Evolutionary conservation across 2,113 vertebrate genomes (phyloP).

Genomic region (Hucho hucho): DNA sequence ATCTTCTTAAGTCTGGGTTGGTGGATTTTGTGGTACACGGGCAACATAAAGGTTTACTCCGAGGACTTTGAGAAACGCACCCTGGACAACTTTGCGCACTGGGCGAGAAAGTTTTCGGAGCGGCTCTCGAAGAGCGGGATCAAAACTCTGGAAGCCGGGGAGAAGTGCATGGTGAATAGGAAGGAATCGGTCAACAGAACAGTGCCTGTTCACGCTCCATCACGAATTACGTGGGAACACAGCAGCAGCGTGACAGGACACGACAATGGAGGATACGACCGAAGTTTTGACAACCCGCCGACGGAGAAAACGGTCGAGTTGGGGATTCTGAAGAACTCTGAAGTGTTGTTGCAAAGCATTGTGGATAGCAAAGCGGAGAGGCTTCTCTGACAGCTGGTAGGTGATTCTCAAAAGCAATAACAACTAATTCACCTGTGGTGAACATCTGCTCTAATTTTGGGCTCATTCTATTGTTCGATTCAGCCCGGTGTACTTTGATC

Average conservation of each 20-base stretch:
- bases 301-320: constrained; percentile 58
- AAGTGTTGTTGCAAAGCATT: constrained; percentile 24
- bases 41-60: constrained; percentile 52
- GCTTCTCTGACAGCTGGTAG: constrained; percentile 62
- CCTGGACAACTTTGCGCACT: constrained; percentile 59
- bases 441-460: background rate
- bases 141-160: constrained; percentile 44
- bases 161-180: constrained; percentile 21
- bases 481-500: background rate
- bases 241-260: constrained; percentile 21
- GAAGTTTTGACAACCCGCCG: constrained; percentile 23
- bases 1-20: constrained; percentile 73
- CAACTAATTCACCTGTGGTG: background rate
- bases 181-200: constrained; percentile 44
- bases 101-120: constrained; percentile 70
- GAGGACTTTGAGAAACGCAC: constrained; percentile 35
- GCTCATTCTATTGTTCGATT: background rate
- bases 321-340: constrained; percentile 47
- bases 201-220: constrained; percentile 13
- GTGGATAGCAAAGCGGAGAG: constrained; percentile 45
- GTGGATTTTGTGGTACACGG: constrained; percentile 78
- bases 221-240: constrained; percentile 47
- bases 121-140: constrained; percentile 56
- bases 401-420: constrained; percentile 21
- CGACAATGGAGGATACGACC: constrained; percentile 63